Evolutionary conservation across 2,797 vertebrate genomes (phyloP).

Genomic region (Acanthopagrus latus): DNA sequence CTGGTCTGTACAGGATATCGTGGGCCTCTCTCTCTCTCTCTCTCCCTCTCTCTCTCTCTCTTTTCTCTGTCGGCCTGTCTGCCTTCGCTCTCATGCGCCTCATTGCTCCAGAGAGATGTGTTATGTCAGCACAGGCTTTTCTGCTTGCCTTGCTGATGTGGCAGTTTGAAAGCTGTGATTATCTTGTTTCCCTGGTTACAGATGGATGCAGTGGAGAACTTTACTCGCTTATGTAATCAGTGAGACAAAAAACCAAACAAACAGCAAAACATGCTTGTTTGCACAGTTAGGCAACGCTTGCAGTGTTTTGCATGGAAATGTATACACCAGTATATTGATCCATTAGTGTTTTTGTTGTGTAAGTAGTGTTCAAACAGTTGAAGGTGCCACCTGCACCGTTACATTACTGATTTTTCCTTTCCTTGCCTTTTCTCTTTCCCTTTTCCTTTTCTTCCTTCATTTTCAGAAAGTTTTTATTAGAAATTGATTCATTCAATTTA

Average conservation of each 20-base stretch:
- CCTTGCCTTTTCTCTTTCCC: neutral
- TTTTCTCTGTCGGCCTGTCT: slow-evolving; percentile 5
- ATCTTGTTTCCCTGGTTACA: slow-evolving; percentile 68
- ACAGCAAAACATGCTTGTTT: slow-evolving; percentile 33
- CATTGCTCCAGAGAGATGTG: slow-evolving; percentile 76
- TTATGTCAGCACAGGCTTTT: slow-evolving; percentile 79
- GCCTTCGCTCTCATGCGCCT: slow-evolving; percentile 46
- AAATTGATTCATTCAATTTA: too few relatives aligned
- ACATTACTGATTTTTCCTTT: neutral
- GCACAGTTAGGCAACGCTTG: slow-evolving; percentile 6
- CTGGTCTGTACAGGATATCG: slow-evolving; percentile 24
- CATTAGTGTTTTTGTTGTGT: too few relatives aligned
- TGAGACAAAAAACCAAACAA: slow-evolving; percentile 42
- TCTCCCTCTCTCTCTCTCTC: neutral
- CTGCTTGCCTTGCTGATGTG: slow-evolving; percentile 81
- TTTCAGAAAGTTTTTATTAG: neutral
- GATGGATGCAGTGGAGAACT: slow-evolving; percentile 31
- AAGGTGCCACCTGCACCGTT: neutral
- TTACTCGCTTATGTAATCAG: slow-evolving; percentile 36
- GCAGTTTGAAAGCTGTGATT: slow-evolving; percentile 76
- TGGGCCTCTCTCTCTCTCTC: slow-evolving; percentile 1
- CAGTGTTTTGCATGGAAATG: neutral
- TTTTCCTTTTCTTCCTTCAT: neutral
- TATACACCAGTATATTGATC: neutral
- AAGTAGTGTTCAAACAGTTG: neutral